Evolutionary conservation across 2,113 vertebrate species (phyloP).

Genomic region (Hylia prasina): DNA sequence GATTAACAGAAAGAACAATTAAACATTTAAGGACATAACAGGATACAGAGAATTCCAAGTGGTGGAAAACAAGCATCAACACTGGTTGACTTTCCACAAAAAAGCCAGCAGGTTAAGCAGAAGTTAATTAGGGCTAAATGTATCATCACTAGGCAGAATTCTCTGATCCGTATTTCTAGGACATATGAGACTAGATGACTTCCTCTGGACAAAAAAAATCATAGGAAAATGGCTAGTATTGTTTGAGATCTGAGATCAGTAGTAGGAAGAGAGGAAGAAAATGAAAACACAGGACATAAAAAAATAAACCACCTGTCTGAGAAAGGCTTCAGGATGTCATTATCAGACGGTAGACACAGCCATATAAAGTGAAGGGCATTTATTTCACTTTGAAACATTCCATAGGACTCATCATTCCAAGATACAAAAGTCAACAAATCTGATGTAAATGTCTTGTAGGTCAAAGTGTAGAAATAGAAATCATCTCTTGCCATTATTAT

Average conservation of each 20-base stretch:
- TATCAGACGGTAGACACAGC: background rate
- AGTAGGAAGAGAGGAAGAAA: background rate
- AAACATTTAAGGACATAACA: background rate
- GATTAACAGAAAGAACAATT: background rate
- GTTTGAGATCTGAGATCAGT: background rate
- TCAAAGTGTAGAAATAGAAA: background rate
- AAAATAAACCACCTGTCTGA: background rate
- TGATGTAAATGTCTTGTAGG: background rate
- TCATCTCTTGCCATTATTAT: background rate
- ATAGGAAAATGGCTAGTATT: background rate
- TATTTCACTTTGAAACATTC: background rate
- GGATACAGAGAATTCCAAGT: background rate
- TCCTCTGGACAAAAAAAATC: background rate
- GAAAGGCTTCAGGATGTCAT: background rate
- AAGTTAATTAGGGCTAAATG: background rate
- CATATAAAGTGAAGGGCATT: background rate
- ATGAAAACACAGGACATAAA: accelerated
- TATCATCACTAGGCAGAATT: background rate
- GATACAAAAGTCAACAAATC: background rate
- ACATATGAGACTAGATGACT: background rate
- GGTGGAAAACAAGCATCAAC: background rate
- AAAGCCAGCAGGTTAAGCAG: background rate
- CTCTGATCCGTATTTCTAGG: background rate
- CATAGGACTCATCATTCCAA: background rate
- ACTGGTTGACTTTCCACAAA: background rate